Base-by-base conservation (phyloP, 2,113 vertebrate genomes). In the Ictidomys tridecemlineatus region DNA sequence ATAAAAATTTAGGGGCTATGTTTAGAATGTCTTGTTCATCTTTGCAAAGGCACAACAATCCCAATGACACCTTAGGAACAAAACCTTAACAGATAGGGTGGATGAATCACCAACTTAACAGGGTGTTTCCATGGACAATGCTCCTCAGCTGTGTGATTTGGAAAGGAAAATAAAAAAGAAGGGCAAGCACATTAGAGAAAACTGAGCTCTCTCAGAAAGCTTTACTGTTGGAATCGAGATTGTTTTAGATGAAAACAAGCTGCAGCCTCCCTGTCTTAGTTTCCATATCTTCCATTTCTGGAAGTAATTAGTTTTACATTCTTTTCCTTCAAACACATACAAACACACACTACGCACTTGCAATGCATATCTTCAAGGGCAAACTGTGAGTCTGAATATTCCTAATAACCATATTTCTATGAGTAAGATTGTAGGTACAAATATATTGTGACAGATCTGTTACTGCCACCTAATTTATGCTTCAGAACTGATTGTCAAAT, bases 11-110 rank as follows among this genome's bases (percentile, higher is more conserved):
- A 0, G 8, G 53, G 82, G 58, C 63, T 90, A 39, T 96, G 70
- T 70, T 95, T 92, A 96, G 92, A 96, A 98, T 34, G 14, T 65
- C 73, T 53, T 20, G 42, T 89, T 84, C 89, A 84, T 93, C 95
- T 97, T 92, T 39, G 73, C 78, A n/a, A 79, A 92, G 37, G 56
- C 53, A 91, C 83, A 87, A 77, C 45, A 17, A 28, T 78, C 96
- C 87, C 22, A 32, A 96, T 84, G 77, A 34, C 76, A 97, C 72
- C 45, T 93, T 70, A 61, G 56, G 65, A 92, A 95, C 30, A 91
- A 88, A 94, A 96, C n/a, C 39, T 51, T 91, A 9, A 1, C 30
- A 90, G 58, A 45, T 42, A 93, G n/a, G 65, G 56, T 96, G 9
- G 5, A 0, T 16, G 9, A 96, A 74, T 61, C 67, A n/a, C 56